phyloP scores from a whole-genome alignment of 2,888 invertebrate genomes.

The Phaonia tiefii region DNA sequence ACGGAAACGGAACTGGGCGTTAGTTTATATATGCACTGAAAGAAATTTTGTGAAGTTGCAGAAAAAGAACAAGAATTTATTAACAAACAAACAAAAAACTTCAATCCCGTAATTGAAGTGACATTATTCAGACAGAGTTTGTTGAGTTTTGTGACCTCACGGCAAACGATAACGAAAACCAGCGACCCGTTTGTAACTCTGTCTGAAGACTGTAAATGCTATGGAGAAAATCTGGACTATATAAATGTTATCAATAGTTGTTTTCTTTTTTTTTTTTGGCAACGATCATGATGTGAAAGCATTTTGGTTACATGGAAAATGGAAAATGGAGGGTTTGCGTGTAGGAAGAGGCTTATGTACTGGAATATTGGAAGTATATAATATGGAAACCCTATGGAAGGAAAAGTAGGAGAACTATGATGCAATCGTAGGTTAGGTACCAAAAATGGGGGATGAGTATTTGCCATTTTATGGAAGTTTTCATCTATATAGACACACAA shows the following conservation, averaged over 20 bases:
- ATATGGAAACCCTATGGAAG: slow-evolving; percentile 50
- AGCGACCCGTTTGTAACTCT: slow-evolving; percentile 77
- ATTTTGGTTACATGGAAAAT: neutral
- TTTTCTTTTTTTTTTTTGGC: slow-evolving; percentile 58
- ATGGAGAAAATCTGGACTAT: slow-evolving; percentile 40
- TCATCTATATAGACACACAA: slow-evolving; percentile 37
- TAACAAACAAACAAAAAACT: slow-evolving; percentile 46
- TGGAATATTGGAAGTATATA: slow-evolving; percentile 39
- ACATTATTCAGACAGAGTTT: slow-evolving; percentile 80
- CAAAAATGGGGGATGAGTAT: neutral
- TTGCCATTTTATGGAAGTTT: too few relatives aligned
- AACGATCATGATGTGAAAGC: slow-evolving; percentile 35
- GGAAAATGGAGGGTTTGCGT: slow-evolving; percentile 23
- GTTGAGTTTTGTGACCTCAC: slow-evolving; percentile 62
- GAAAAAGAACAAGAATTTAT: slow-evolving; percentile 51
- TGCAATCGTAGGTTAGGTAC: slow-evolving; percentile 53
- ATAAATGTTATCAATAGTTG: slow-evolving; percentile 53
- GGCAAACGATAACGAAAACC: slow-evolving; percentile 50
- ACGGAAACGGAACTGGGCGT: slow-evolving; percentile 35
- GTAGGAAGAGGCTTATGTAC: neutral
- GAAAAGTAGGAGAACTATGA: slow-evolving; percentile 37
- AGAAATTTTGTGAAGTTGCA: slow-evolving; percentile 1
- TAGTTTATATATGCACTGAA: slow-evolving; percentile 48
- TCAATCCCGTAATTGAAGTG: slow-evolving; percentile 37
- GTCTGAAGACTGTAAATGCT: slow-evolving; percentile 78